phyloP scores from a whole-genome alignment of 2,797 vertebrate genomes.

The Gobionotothen gibberifrons region DNA sequence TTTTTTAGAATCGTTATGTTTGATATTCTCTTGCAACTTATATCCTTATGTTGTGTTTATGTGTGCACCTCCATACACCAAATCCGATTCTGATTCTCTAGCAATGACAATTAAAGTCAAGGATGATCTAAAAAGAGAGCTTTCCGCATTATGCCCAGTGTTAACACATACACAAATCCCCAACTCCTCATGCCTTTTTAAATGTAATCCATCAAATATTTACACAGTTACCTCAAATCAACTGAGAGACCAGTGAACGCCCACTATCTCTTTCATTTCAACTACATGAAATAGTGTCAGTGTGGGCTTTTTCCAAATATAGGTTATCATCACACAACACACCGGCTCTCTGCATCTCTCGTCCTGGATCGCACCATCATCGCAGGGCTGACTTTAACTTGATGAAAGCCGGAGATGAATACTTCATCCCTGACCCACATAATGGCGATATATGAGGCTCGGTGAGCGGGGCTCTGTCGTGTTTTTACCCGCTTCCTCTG shows the following conservation, averaged over 20 bases:
- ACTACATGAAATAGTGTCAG: conserved; percentile 35
- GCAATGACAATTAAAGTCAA: too few relatives aligned
- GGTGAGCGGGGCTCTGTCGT: conserved; percentile 29
- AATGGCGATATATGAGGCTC: conserved; percentile 59
- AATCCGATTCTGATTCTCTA: too few relatives aligned
- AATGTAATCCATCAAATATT: neutral
- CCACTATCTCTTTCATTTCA: neutral
- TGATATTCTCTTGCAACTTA: too few relatives aligned
- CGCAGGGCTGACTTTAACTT: conserved; percentile 53
- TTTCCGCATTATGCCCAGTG: neutral
- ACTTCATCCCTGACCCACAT: conserved; percentile 84
- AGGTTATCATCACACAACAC: conserved; percentile 59
- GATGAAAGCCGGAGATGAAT: conserved; percentile 70
- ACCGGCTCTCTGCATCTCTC: conserved; percentile 36
- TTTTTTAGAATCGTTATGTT: too few relatives aligned
- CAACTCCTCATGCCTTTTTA: neutral
- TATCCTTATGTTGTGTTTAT: too few relatives aligned
- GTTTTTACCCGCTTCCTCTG: conserved; percentile 40
- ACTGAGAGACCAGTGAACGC: neutral
- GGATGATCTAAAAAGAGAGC: neutral
- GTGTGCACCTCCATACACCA: too few relatives aligned
- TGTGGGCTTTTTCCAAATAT: conserved; percentile 55
- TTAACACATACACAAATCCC: neutral
- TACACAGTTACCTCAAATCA: neutral
- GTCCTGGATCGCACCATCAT: conserved; percentile 63